phyloP scores from a whole-genome alignment of 2,113 vertebrate species.

The Addax nasomaculatus region DNA sequence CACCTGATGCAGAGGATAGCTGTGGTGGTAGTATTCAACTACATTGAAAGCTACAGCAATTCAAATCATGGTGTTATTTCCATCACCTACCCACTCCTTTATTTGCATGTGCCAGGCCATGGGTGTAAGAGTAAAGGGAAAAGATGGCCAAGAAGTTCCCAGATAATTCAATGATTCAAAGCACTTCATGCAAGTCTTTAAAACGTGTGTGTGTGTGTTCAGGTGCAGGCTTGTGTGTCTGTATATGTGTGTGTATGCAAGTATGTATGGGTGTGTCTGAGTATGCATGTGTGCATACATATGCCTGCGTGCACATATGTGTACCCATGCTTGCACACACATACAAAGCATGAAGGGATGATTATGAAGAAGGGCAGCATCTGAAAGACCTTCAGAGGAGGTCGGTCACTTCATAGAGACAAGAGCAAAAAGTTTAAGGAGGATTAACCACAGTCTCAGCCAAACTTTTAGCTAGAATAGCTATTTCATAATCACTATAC shows the following conservation, averaged over 20 bases:
- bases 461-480: neutral
- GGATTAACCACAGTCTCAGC: neutral
- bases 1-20: neutral
- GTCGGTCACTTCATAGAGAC: neutral
- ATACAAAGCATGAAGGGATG: too few species aligned
- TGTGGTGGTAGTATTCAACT: neutral
- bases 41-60: neutral
- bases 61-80: too few species aligned
- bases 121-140: neutral
- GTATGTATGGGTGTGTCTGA: too few species aligned
- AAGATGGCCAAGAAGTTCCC: neutral
- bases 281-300: neutral
- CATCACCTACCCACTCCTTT: neutral
- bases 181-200: neutral
- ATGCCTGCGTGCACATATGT: accelerated
- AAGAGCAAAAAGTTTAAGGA: neutral
- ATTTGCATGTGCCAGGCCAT: neutral
- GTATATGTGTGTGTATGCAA: neutral
- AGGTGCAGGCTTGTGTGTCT: neutral
- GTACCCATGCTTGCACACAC: neutral
- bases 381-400: neutral
- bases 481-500: neutral
- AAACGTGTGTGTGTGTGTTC: neutral
- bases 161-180: neutral
- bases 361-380: neutral